phyloP scores from a whole-genome alignment of 2,113 vertebrate species.

The Mesoclemmys tuberculata region DNA sequence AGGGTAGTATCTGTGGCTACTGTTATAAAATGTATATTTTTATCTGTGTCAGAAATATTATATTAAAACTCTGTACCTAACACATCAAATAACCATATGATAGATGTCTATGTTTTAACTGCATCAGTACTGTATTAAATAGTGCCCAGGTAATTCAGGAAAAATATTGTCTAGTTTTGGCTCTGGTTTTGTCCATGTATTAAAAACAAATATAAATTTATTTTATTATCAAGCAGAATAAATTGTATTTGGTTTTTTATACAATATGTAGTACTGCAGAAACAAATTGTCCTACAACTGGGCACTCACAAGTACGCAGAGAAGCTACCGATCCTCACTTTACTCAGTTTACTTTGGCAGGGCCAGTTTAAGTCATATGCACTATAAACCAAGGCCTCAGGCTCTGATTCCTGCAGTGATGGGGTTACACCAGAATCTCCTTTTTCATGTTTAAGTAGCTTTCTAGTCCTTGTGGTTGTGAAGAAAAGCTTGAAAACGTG shows the following conservation, averaged over 20 bases:
- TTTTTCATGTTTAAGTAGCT: neutral
- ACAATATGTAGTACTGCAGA: constrained; percentile 51
- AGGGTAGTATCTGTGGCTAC: constrained; percentile 79
- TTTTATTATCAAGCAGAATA: constrained; percentile 85
- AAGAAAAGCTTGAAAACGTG: neutral
- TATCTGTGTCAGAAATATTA: constrained; percentile 86
- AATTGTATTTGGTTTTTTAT: constrained; percentile 72
- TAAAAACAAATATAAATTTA: constrained; percentile 80
- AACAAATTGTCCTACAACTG: constrained; percentile 42
- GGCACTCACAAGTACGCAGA: neutral
- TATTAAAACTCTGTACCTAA: constrained; percentile 71
- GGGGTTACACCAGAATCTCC: neutral
- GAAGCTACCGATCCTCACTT: neutral
- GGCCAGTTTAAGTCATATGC: neutral
- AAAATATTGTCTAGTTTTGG: constrained; percentile 66
- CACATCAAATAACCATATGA: constrained; percentile 65
- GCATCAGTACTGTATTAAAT: constrained; percentile 79
- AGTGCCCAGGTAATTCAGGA: constrained; percentile 76
- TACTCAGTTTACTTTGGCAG: neutral
- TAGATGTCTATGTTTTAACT: constrained; percentile 71
- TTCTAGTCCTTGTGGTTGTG: neutral
- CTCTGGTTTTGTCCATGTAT: constrained; percentile 77
- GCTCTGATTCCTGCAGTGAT: neutral
- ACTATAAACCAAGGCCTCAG: neutral
- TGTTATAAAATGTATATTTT: constrained; percentile 88